Evolutionary conservation across 2,888 invertebrate species (phyloP), one percentile per base, ranked within the genome.

Genomic region (Actias luna): DNA sequence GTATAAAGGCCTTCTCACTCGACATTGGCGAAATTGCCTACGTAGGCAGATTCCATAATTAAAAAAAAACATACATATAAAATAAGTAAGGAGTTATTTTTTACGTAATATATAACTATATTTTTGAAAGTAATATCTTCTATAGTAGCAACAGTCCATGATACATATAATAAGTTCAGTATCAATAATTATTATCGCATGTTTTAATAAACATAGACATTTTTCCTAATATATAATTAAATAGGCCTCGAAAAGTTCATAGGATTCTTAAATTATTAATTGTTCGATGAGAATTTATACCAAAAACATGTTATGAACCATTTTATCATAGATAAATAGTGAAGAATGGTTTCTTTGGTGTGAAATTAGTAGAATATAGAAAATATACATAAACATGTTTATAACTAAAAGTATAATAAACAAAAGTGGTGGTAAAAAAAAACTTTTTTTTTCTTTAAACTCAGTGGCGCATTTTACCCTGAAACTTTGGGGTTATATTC

Each of bases 321-420:
- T 22, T 25, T 25, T 25, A 25, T 39, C 36, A 1, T 50, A 25
- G 25, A 10, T 50, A 50, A 25, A 50, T 50, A 22, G 12, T 50
- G 46, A 50, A 55, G n/a, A 55, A 55, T 55, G 16, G n/a, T 29
- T 55, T 55, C 55, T 55, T 55, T 55, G 55, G 55, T n/a, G 55
- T 55, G 55, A 55, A 55, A 55, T 29, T 55, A 55, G 16, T 29
- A n/a, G 16, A 8, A 29, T 29, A 55, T n/a, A 18, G 55, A 8
- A n/a, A 0, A 2, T 25, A 25, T 27, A 25, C 14, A 52, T 25
- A 29, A 18, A 52, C 29, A 52, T 29, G 7, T 12, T 46, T 27
- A 52, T 29, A 52, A 14, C 27, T 52, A 52, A 5, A 52, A 2
- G 29, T 52, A 29, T 29, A 7, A 46, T 46, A 22, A 46, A 8